Conservation (phyloP, 92 coral and sea anemone genomes). For the Umimayanthus chanpuru region DNA sequence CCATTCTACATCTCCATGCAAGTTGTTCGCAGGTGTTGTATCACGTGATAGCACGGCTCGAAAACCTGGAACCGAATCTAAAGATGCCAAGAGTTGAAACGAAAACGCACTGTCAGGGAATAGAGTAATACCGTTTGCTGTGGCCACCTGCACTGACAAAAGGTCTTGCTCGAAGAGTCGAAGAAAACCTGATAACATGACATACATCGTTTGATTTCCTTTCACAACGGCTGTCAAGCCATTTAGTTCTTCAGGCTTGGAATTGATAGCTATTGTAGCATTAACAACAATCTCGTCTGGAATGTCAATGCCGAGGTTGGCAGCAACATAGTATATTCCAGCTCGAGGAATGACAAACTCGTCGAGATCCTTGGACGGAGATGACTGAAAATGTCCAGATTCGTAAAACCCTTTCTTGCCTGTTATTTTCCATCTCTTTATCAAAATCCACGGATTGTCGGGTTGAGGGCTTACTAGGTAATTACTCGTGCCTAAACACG, state of each 20-base stretch:
- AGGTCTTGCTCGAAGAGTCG: constrained; percentile 10
- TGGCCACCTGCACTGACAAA: constrained; percentile 16
- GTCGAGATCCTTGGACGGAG: neutral
- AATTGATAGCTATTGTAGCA: constrained; percentile 17
- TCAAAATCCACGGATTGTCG: neutral
- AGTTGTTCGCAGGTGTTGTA: neutral
- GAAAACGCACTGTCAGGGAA: constrained; percentile 4
- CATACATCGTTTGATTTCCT: constrained; percentile 13
- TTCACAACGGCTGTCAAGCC: constrained; percentile 23
- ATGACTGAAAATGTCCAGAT: constrained; percentile 21
- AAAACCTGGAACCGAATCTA: constrained; percentile 31
- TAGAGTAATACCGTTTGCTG: neutral
- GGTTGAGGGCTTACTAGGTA: neutral
- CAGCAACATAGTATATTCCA: constrained; percentile 32
- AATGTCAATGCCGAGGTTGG: constrained; percentile 27
- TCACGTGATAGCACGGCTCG: constrained; percentile 22
- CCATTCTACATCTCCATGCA: constrained; percentile 14
- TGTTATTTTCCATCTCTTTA: constrained; percentile 22
- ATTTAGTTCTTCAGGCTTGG: constrained; percentile 29
- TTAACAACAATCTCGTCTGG: constrained; percentile 10
- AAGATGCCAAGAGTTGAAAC: constrained; percentile 12
- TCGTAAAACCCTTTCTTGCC: constrained; percentile 23
- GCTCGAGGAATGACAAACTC: constrained; percentile 10
- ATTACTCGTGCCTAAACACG: constrained; percentile 6
- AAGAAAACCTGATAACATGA: constrained; percentile 22